Conservation (phyloP, 1,140 invertebrate species). For the Phymorhynchus buccinoides region DNA sequence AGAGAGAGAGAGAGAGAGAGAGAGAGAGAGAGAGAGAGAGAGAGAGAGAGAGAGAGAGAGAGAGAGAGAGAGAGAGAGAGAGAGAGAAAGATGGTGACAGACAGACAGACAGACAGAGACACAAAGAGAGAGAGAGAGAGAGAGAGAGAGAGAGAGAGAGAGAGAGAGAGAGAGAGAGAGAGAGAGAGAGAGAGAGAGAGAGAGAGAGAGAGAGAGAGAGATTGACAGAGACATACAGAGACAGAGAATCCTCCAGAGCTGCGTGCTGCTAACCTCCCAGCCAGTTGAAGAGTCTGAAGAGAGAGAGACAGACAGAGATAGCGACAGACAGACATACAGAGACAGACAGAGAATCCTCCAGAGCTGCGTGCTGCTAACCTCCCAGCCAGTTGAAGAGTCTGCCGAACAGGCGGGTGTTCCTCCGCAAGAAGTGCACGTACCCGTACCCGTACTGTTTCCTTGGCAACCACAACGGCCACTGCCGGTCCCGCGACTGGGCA, state of each 20-base stretch:
- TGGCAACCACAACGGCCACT: constrained; percentile 78
- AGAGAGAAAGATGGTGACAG: background rate
- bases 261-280: constrained; percentile 72
- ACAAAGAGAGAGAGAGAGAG: background rate
- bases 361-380: constrained; percentile 65
- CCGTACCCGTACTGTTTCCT: constrained; percentile 77
- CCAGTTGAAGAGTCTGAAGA: constrained; percentile 73
- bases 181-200: background rate
- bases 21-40: background rate
- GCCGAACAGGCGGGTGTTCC: constrained; percentile 74
- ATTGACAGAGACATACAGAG: no score
- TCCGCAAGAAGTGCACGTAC: constrained; percentile 75
- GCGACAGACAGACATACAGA: constrained; percentile 6
- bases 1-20: background rate
- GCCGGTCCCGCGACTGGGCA: constrained; percentile 71
- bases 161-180: background rate
- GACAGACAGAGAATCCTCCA: background rate
- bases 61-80: constrained; percentile 16
- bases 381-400: constrained; percentile 75
- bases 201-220: constrained; percentile 2
- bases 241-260: background rate
- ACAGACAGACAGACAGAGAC: no score
- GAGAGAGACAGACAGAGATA: no score
- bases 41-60: background rate
- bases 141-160: background rate